phyloP scores from a whole-genome alignment of 2,113 vertebrate species.

The Phyllopteryx taeniolatus region DNA sequence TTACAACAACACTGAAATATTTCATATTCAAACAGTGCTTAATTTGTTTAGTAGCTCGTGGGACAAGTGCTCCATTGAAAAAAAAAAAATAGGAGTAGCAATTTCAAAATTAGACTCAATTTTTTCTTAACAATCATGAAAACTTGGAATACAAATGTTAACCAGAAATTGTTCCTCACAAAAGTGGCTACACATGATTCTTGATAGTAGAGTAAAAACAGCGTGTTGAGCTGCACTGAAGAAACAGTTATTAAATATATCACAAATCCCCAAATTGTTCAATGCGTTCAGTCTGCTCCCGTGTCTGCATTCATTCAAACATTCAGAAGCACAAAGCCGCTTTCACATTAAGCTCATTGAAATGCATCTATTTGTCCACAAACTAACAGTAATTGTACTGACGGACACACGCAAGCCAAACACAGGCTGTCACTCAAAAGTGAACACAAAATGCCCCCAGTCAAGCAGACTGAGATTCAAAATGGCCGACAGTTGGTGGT shows the following conservation, averaged over 20 bases:
- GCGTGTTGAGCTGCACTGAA: neutral
- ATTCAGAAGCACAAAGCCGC: slow-evolving; percentile 33
- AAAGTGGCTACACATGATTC: too few relatives aligned
- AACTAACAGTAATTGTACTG: slow-evolving; percentile 36
- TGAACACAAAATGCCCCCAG: slow-evolving; percentile 60
- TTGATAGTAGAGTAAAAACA: too few relatives aligned
- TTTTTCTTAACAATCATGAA: too few relatives aligned
- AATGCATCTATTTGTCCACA: slow-evolving; percentile 30
- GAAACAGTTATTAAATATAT: neutral
- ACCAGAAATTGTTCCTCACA: too few relatives aligned
- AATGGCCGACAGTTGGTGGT: slow-evolving; percentile 53
- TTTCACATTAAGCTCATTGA: slow-evolving; percentile 29
- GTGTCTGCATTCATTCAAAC: slow-evolving; percentile 15
- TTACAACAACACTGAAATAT: neutral
- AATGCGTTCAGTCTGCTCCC: neutral
- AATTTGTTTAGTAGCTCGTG: neutral
- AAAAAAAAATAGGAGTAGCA: neutral
- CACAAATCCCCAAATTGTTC: neutral
- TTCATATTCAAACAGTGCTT: neutral
- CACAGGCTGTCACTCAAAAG: slow-evolving; percentile 47
- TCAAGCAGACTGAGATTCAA: slow-evolving; percentile 53
- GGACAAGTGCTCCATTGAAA: neutral
- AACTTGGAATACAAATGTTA: too few relatives aligned
- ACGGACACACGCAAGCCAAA: slow-evolving; percentile 37
- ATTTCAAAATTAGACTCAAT: neutral